A percentile compares a stretch with the other conserved stretches of the same genome.
Evolutionary conservation across 1,140 invertebrate genomes (phyloP).

Genomic region (Bradynema listronoti): DNA sequence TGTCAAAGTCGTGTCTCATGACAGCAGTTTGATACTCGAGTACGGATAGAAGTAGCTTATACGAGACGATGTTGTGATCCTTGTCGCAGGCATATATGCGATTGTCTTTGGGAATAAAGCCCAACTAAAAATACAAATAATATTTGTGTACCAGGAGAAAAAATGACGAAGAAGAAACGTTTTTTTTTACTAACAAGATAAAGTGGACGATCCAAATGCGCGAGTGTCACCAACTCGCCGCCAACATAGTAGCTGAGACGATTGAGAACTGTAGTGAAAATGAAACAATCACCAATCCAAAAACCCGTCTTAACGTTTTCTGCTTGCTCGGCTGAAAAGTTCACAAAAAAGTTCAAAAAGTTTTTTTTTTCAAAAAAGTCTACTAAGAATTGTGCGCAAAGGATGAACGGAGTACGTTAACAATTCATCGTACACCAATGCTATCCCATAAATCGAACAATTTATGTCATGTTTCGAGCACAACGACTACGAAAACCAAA

Average conservation of each 20-base stretch:
- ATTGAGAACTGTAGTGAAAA: conserved; percentile 95
- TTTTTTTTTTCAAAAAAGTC: no score
- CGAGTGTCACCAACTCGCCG: conserved; percentile 93
- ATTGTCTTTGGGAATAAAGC: conserved; percentile 94
- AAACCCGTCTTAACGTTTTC: conserved; percentile 90
- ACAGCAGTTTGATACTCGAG: conserved; percentile 98
- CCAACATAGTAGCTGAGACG: conserved; percentile 97
- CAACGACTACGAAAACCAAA: no score
- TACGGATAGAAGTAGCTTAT: conserved; percentile 75
- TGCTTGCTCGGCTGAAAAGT: conserved; percentile 67
- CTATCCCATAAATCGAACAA: no score
- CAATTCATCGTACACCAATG: no score
- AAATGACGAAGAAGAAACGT: neutral
- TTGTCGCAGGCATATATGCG: conserved; percentile 93
- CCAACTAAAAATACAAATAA: conserved; percentile 66
- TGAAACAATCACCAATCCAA: conserved; percentile 99
- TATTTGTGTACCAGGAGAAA: neutral
- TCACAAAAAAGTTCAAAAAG: conserved; percentile 11
- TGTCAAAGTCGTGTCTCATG: conserved; percentile 93
- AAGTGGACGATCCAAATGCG: conserved; percentile 77
- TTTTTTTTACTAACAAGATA: conserved; percentile 50
- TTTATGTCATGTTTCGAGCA: no score
- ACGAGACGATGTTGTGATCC: conserved; percentile 88
- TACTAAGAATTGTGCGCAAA: neutral
- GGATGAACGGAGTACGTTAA: neutral